Evolutionary conservation across 2,888 invertebrate species (phyloP).

Genomic region (Polyommatus iphigenia): DNA sequence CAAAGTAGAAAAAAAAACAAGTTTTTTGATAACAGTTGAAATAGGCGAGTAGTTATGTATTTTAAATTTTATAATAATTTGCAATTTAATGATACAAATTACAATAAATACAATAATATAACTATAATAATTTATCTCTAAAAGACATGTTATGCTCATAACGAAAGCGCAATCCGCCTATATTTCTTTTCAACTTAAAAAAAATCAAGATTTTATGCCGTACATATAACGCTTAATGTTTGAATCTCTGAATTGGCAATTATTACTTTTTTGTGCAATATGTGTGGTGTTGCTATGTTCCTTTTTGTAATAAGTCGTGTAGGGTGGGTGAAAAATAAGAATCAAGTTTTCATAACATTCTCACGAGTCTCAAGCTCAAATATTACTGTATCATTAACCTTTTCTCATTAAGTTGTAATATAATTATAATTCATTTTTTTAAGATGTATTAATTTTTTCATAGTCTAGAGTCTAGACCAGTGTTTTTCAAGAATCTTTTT

Average conservation of each 20-base stretch:
- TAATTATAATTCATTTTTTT: neutral
- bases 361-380: neutral
- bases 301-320: neutral
- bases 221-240: slow-evolving; percentile 27
- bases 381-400: neutral
- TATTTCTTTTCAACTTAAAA: neutral
- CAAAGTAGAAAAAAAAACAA: neutral
- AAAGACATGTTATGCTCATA: neutral
- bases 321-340: neutral
- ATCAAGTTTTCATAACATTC: neutral
- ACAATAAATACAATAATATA: neutral
- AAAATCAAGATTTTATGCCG: neutral
- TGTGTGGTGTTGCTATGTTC: slow-evolving; percentile 4
- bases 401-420: neutral
- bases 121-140: neutral
- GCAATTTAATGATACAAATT: neutral
- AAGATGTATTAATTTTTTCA: neutral
- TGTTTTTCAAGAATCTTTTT: neutral
- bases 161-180: slow-evolving; percentile 1
- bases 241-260: slow-evolving; percentile 37
- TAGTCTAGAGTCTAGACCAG: neutral
- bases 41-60: neutral
- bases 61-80: neutral
- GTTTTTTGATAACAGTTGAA: neutral
- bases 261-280: slow-evolving; percentile 10